These are phyloP conservation scores for Holothuria glaberrima DNA, from an alignment of 35 echinoderm and acorn worm species.

Conservation along the genomic window DNA sequence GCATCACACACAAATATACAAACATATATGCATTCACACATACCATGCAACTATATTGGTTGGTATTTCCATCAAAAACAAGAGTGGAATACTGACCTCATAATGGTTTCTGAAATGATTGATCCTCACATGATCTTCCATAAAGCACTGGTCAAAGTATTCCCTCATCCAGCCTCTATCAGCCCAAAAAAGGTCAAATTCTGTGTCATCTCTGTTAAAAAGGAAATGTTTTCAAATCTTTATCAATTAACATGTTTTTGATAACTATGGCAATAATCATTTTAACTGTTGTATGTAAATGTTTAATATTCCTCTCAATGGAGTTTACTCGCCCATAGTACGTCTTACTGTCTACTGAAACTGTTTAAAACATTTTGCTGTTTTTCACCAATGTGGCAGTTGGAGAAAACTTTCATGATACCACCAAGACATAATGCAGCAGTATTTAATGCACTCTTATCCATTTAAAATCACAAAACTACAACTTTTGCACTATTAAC, in stretches of 20 bases:
- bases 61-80: not conserved
- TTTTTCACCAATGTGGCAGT: not conserved
- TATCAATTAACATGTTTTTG: too few relatives aligned
- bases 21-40: too few relatives aligned
- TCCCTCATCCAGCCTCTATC: slow-evolving; percentile 96
- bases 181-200: slow-evolving; percentile 98
- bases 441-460: not conserved
- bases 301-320: too few relatives aligned
- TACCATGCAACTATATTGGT: too few relatives aligned
- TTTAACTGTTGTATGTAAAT: too few relatives aligned
- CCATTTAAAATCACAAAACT: not conserved
- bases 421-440: not conserved
- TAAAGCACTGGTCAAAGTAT: slow-evolving; percentile 96
- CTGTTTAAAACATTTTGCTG: not conserved
- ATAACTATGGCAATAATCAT: too few relatives aligned
- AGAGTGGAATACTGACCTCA: slow-evolving; percentile 75
- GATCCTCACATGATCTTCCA: slow-evolving; percentile 95
- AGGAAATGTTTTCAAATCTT: too few relatives aligned
- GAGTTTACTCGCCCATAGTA: too few relatives aligned
- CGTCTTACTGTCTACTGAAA: too few relatives aligned
- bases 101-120: slow-evolving; percentile 98
- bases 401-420: too few relatives aligned
- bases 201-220: slow-evolving; percentile 77
- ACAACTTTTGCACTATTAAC: not conserved
- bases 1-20: not conserved